A percentile compares a stretch with the other conserved stretches of the same genome.
Evolutionary conservation across 2,113 vertebrate species (phyloP).

Genomic region (Grus americana): DNA sequence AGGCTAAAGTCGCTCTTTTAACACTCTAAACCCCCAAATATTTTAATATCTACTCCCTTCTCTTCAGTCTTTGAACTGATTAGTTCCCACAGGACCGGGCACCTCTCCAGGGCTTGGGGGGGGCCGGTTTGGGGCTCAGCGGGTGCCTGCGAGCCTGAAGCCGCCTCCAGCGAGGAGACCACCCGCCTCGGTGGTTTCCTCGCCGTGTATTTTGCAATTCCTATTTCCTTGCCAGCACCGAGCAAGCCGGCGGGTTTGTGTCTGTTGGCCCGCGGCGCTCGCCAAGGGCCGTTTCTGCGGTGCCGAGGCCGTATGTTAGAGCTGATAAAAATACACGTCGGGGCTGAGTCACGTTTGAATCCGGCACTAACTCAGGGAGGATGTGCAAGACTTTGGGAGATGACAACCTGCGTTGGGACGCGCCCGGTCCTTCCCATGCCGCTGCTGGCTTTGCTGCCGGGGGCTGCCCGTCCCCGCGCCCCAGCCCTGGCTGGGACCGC

Average conservation of each 20-base stretch:
- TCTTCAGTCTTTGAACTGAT: background rate
- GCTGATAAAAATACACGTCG: background rate
- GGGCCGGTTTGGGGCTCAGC: accelerated
- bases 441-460: background rate
- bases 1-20: background rate
- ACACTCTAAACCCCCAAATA: background rate
- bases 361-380: background rate
- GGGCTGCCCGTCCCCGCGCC: background rate
- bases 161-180: background rate
- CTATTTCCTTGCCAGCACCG: background rate
- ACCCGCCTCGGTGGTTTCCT: background rate
- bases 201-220: accelerated
- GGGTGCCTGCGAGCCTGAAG: background rate
- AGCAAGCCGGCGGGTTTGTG: background rate
- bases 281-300: background rate
- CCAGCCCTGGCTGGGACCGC: background rate
- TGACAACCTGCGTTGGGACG: accelerated
- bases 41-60: background rate
- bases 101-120: background rate
- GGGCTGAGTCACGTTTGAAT: background rate
- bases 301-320: background rate
- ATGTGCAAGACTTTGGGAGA: background rate
- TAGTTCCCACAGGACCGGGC: accelerated
- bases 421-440: background rate
- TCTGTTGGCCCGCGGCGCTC: background rate